Base-by-base conservation (phyloP, 2,888 invertebrate species). In the Cheilosia soror region DNA sequence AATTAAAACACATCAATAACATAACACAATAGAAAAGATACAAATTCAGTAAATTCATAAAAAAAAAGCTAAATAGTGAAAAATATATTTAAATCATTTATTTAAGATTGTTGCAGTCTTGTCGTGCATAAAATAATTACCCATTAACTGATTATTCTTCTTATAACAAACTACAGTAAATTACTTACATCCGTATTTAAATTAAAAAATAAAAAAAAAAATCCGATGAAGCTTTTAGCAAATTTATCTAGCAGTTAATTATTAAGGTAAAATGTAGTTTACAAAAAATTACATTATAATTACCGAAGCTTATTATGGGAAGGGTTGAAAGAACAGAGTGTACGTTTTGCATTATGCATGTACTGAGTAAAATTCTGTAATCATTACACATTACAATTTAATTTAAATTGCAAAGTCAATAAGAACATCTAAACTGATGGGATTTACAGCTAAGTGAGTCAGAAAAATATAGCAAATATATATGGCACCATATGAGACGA, bases 91-190 rank as follows among this genome's bases (percentile, higher is more conserved):
- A 31, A 68, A 44, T 68, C 31, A 57, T 65, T 66, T 53, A 68
- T 42, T 49, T 13, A 27, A 37, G 25, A 60, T 60, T 11, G 31
- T 60, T 60, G 27, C 42, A 68, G 44, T 55, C 31, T 57, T 42
- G 20, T 42, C 42, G 33, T 57, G 55, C 25, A 37, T 51, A n/a
- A 63, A 65, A 63, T 33, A 51, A 20, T 42, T 31, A 58, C 55
- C 40, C 3, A n/a, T 47, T 6, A 20, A 6, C 20, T 0, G 20
- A 58, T 47, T 29, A 57, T 65, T 66, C 31, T 49, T n/a, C 57
- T 15, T 58, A 49, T 44, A 55, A 63, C n/a, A 65, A 75, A 65
- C 37, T 63, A 25, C 65, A 57, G 33, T 27, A 66, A 66, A 58
- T 66, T 51, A 75, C 37, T 29, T 63, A 51, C 62, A 63, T 31